A percentile compares a stretch with the other conserved stretches of the same genome.
phyloP scores from a whole-genome alignment of 1,140 invertebrate genomes.

The Amphibalanus amphitrite region DNA sequence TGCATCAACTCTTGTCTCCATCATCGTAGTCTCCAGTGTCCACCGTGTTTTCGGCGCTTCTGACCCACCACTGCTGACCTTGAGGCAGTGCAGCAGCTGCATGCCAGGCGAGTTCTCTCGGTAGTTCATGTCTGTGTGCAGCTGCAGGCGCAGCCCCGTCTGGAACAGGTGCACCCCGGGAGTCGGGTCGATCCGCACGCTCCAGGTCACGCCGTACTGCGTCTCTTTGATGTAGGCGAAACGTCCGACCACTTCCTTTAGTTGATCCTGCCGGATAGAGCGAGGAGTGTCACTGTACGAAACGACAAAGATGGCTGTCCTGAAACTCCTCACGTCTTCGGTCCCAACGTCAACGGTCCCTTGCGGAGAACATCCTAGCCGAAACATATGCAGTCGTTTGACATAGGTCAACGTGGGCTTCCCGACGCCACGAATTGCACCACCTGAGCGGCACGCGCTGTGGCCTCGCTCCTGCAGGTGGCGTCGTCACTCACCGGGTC shows the following conservation, averaged over 20 bases:
- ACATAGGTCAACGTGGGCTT: too few relatives aligned
- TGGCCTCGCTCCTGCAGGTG: too few relatives aligned
- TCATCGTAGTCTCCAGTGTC: too few relatives aligned
- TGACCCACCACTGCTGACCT: too few relatives aligned
- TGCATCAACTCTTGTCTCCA: too few relatives aligned
- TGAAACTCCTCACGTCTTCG: neutral
- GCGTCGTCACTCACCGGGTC: constrained; percentile 15
- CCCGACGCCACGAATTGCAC: too few relatives aligned
- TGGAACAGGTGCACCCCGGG: constrained; percentile 23
- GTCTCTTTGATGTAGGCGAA: constrained; percentile 27
- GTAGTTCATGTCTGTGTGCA: constrained; percentile 28
- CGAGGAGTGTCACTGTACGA: neutral
- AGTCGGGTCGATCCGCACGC: constrained; percentile 24
- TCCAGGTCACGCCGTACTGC: constrained; percentile 25
- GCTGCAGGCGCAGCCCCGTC: constrained; percentile 22
- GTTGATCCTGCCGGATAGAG: constrained; percentile 18
- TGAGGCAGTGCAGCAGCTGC: constrained; percentile 26
- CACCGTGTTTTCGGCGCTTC: too few relatives aligned
- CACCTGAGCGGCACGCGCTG: too few relatives aligned
- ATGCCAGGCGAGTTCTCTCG: constrained; percentile 27
- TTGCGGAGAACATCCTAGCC: neutral
- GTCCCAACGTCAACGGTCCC: neutral
- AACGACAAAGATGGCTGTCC: neutral
- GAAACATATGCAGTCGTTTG: neutral
- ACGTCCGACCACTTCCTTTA: constrained; percentile 24